These are phyloP conservation scores for Brachionus asplanchnoidis DNA, from an alignment of 1,140 invertebrate genomes.

Conservation along the genomic window DNA sequence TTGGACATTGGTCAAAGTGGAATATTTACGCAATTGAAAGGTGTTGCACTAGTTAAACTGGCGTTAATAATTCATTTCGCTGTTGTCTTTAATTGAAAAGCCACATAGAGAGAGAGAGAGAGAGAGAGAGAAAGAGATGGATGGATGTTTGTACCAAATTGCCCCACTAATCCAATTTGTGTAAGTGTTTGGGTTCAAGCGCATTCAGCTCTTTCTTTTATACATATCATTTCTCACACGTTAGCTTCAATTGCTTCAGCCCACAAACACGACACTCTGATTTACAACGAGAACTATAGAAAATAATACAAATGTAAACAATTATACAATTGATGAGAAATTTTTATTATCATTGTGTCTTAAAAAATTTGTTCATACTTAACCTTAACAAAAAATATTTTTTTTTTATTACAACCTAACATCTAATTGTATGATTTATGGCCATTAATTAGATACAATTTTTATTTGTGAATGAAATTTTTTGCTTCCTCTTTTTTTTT, in stretches of 20 bases:
- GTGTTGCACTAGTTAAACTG: background rate
- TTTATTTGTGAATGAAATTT: background rate
- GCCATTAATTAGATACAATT: background rate
- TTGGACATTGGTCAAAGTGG: background rate
- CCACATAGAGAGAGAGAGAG: background rate
- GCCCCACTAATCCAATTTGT: background rate
- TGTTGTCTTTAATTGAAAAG: background rate
- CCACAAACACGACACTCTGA: background rate
- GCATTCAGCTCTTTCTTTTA: background rate
- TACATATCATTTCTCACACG: background rate
- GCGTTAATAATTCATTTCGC: background rate
- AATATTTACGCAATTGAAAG: background rate
- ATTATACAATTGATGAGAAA: constrained; percentile 38
- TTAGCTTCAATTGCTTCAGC: background rate
- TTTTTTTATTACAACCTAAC: background rate
- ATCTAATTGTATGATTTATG: background rate
- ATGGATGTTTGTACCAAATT: background rate
- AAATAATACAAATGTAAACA: constrained; percentile 7
- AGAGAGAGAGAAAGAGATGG: too few species aligned
- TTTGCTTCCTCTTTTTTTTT: too few species aligned
- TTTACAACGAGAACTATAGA: background rate
- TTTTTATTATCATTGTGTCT: background rate
- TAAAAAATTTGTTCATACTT: constrained; percentile 4
- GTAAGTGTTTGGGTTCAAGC: background rate
- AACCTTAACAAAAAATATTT: background rate